Evolutionary conservation across 1,140 invertebrate genomes (phyloP).

Genomic region (Marisa cornuarietis): DNA sequence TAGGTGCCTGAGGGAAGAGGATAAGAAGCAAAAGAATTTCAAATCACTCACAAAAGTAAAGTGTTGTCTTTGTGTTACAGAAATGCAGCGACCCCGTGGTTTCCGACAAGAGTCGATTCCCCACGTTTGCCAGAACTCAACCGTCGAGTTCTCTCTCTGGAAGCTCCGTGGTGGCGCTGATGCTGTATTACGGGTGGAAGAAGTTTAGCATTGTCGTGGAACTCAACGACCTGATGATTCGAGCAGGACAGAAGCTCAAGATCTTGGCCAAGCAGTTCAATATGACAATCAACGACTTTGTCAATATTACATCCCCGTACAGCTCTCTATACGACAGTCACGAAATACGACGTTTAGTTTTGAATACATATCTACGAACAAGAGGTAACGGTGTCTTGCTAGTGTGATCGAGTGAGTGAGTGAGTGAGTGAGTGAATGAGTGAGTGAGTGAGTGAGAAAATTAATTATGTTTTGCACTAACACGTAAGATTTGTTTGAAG

Average conservation of each 20-base stretch:
- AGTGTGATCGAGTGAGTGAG: background rate
- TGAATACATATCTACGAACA: conserved; percentile 36
- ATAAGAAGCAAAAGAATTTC: background rate
- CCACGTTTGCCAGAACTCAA: conserved; percentile 94
- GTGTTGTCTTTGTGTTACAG: conserved; percentile 70
- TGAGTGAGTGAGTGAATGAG: conserved; percentile 16
- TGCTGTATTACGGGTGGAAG: conserved; percentile 90
- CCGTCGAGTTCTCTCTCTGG: conserved; percentile 93
- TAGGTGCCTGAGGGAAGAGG: background rate
- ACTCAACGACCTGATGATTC: conserved; percentile 71
- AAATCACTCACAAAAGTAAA: background rate
- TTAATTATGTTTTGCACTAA: background rate
- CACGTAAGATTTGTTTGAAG: background rate
- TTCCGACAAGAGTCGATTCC: conserved; percentile 79
- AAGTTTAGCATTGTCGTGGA: conserved; percentile 94
- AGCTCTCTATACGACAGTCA: conserved; percentile 12
- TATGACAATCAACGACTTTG: conserved; percentile 73
- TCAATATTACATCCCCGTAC: conserved; percentile 36
- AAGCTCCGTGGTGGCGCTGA: conserved; percentile 88
- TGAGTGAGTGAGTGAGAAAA: conserved; percentile 7
- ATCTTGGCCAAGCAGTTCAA: conserved; percentile 77
- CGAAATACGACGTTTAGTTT: conserved; percentile 37
- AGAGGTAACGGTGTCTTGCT: conserved; percentile 72
- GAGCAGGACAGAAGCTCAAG: conserved; percentile 79
- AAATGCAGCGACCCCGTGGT: conserved; percentile 91